Evolutionary conservation across 1,140 invertebrate species (phyloP), one percentile per base, ranked within the genome.

Genomic region (Drosophila tropicalis): DNA sequence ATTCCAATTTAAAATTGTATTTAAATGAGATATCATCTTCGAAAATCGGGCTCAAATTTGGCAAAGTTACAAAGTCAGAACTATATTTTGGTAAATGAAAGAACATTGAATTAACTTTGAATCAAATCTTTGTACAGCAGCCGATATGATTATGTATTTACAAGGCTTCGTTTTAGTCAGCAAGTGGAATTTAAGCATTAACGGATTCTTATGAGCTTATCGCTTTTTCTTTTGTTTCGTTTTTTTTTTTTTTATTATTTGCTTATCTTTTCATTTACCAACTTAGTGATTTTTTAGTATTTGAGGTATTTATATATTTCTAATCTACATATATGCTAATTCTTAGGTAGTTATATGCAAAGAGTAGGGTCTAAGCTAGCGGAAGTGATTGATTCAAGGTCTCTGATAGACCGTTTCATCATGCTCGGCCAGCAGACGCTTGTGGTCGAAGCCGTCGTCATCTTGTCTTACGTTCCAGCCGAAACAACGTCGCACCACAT

Each of bases 381-480:
- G 9, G 51, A 1, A 9, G 13, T 5, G 15, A 32, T 41, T 58
- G 41, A 39, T 15, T 10, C 12, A 76, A 5, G 66, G 54, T 1
- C 66, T 51, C 17, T 76, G 64, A 17, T 76, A 75, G n/a, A 15
- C 34, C 0, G 29, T 22, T n/a, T 58, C 73, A 15, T 72, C 68
- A 19, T 76, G 67, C 7, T 72, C 76, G 3, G 62, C 76, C 12
- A 79, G 40, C 40, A 79, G 47, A 15, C 78, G 39, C 34, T 85
- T 78, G 40, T 81, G 72, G 5, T 79, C 72, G 7, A 79, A 86
- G n/a, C 32, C 66, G 1, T 81, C 81, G 13, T 60, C 61, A 62
- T 85, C 78, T 22, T 54, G 51, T 1, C 67, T 56, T 12, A 66
- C 70, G 65, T 86, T 86, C 67, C 71, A 69, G 44, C 82, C 82